A percentile compares a stretch with the other conserved stretches of the same genome.
phyloP scores from a whole-genome alignment of 2,797 vertebrate species.

The Vireo griseus region DNA sequence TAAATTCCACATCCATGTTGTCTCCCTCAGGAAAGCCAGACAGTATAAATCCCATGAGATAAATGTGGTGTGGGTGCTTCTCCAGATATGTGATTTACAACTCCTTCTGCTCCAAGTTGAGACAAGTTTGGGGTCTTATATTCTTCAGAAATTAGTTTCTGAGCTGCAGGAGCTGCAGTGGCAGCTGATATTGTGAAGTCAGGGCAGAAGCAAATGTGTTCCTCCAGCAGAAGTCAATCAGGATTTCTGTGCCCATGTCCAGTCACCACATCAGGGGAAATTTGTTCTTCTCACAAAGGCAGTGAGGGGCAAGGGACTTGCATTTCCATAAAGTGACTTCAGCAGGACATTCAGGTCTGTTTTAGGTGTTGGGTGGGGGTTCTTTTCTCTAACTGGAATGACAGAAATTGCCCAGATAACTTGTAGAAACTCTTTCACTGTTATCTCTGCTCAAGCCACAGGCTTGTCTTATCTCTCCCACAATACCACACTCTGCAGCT shows the following conservation, averaged over 20 bases:
- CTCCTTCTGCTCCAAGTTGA: neutral
- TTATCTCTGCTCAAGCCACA: constrained; percentile 4
- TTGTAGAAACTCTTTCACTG: neutral
- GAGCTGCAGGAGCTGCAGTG: neutral
- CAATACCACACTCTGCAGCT: neutral
- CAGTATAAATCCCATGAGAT: neutral
- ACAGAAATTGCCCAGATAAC: constrained; percentile 10
- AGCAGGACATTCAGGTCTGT: neutral
- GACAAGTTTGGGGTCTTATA: neutral
- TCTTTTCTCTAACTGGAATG: neutral
- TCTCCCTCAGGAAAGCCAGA: neutral
- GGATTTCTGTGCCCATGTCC: neutral
- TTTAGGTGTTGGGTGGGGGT: neutral
- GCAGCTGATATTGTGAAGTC: neutral
- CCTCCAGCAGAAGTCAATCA: neutral
- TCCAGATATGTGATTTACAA: neutral
- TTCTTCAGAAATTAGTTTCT: neutral
- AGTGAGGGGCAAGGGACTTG: neutral
- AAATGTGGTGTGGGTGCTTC: neutral
- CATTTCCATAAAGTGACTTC: neutral
- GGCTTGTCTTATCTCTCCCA: constrained; percentile 17
- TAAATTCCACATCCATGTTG: neutral
- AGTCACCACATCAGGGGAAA: neutral
- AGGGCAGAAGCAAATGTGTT: neutral
- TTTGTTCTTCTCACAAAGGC: neutral